Evolutionary conservation across 2,797 vertebrate species (phyloP).

Genomic region (Acanthopagrus latus): DNA sequence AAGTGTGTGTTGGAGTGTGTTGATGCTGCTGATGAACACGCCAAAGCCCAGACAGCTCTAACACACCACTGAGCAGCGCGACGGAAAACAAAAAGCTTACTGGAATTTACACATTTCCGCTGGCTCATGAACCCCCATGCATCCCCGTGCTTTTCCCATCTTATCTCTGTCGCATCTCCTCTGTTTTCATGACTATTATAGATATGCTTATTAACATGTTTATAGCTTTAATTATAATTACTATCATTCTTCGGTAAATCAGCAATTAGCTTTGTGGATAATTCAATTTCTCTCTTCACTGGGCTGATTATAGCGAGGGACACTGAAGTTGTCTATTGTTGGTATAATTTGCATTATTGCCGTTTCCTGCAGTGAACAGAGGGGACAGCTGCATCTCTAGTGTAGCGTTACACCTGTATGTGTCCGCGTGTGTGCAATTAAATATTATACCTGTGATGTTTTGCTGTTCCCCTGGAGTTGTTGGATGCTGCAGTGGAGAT

Average conservation of each 20-base stretch:
- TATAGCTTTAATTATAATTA: conserved; percentile 78
- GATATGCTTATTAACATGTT: conserved; percentile 76
- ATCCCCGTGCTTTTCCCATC: conserved; percentile 20
- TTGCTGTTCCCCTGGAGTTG: conserved; percentile 67
- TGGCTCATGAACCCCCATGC: conserved; percentile 39
- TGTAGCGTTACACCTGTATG: not conserved
- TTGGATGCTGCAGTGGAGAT: conserved; percentile 25
- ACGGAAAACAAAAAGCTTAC: conserved; percentile 7
- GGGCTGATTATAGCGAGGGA: conserved; percentile 57
- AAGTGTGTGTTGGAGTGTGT: conserved; percentile 11
- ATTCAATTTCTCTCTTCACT: conserved; percentile 75
- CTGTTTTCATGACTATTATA: conserved; percentile 48
- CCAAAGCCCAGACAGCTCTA: conserved; percentile 19
- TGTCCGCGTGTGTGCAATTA: not conserved
- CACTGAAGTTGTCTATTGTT: conserved; percentile 43
- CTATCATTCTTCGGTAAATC: conserved; percentile 73
- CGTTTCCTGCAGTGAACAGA: conserved; percentile 10
- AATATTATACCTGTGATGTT: conserved; percentile 76
- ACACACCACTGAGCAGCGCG: conserved; percentile 27
- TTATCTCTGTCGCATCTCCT: conserved; percentile 59
- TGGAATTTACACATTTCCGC: conserved; percentile 32
- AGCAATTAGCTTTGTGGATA: conserved; percentile 74
- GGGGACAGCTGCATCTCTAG: not conserved
- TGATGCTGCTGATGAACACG: conserved; percentile 30
- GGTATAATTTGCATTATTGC: conserved; percentile 37